Base-by-base conservation (phyloP, 2,888 invertebrate genomes). In the Chalcis sispes region DNA sequence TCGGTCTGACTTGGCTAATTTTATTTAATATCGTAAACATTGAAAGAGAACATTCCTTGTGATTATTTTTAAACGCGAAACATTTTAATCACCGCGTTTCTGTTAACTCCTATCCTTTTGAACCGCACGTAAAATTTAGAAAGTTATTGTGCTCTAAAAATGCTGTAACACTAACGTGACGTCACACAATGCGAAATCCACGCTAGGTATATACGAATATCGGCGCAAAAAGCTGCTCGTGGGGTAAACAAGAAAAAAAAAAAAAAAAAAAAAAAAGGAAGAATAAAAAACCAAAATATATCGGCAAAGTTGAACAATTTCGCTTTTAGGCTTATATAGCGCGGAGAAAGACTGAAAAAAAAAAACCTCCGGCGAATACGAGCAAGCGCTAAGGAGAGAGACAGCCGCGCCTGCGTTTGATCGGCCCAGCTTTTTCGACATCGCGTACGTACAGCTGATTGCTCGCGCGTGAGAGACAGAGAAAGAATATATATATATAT, bases 91-190 rank as follows among this genome's bases (percentile, higher is more conserved):
- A 23, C 46, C 25, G 23, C 32, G 18, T 27, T 52, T 46, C 62
- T 64, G 64, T 72, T 48, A 32, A 56, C 23, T 72, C 36, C 25
- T 36, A 64, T 67, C 20, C 42, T 58, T 56, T 46, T 58, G 8
- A 20, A 32, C 46, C 25, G 54, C 62, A 48, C 62, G 54, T 64
- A 66, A 64, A 74, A 48, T 74, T 69, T 74, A 74, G 74, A 74
- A 74, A 74, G 74, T 69, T 69, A 64, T 25, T 10, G 29, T 15
- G 69, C 48, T 36, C 64, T 62, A 42, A 62, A 71, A 61, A 56
- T 64, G 72, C 64, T 27, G 64, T 56, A 73, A 73, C 40, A 4
- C 27, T 8, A 27, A 20, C 27, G 20, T 61, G 70, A 70, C 67
- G 48, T 73, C 67, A 67, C 42, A 52, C 23, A 42, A 52, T 23